Base-by-base conservation (phyloP, 2,888 invertebrate genomes). In the Rotaria magnacalcarata region DNA sequence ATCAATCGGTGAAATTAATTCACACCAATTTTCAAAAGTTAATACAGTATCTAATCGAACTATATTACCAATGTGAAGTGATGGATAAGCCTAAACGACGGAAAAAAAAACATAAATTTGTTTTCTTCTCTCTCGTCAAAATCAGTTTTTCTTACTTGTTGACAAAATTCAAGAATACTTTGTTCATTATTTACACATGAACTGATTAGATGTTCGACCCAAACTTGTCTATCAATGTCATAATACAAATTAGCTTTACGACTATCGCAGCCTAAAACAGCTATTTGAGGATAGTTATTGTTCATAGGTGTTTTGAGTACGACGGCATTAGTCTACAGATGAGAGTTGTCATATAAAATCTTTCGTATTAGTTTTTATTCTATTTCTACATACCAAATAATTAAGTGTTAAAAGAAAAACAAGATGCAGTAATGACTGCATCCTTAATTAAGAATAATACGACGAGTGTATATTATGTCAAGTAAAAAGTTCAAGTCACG, bases 251-350 rank as follows among this genome's bases (percentile, higher is more conserved):
- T 80, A 14, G 80, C n/a, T n/a, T 80, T 80, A 10, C 11, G 21
- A 80, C 43, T 80, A 43, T 47, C 47, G n/a, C 47, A 47, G 21
- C 80, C 75, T 47, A 80, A 47, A 16, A 80, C 75, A 1, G 75
- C 75, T 80, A 80, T 80, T n/a, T 80, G 75, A 80, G 75, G 47
- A 80, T 80, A 80, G 10, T 80, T 80, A 80, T 80, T 80, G 16
- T 21, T 80, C 75, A 80, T 80, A n/a, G 75, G 2, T n/a, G 75
- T 34, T 24, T 80, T 41, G 24, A 80, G 75, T 24, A 80, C n/a
- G 21, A 80, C 75, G 11, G 43, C 75, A 80, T 43, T 24, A 21
- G 47, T 24, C 75, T 80, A 80, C 0, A 34, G 47, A 4, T 34
- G 14, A 34, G 14, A 34, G 1, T 34, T 4, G 11, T 5, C 2